These are phyloP conservation scores for Chrysotoxum bicinctum DNA, from an alignment of 2,888 invertebrate species.

Conservation along the genomic window DNA sequence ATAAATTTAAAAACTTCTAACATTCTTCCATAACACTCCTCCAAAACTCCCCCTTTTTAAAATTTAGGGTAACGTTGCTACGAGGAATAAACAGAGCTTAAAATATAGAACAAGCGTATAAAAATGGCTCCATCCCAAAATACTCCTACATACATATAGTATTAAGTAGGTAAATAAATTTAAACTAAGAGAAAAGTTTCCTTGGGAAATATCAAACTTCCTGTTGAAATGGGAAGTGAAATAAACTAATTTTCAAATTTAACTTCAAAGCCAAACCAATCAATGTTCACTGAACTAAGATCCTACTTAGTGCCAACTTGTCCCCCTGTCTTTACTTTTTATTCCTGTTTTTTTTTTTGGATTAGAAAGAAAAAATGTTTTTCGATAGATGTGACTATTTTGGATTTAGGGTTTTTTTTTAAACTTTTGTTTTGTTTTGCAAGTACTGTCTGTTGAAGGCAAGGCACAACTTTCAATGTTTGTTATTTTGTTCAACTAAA, in stretches of 20 bases:
- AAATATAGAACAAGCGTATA: neutral
- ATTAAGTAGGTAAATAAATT: neutral
- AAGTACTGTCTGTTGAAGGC: neutral
- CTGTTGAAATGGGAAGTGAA: slow-evolving; percentile 2
- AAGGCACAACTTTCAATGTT: slow-evolving; percentile 9
- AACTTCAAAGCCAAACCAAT: slow-evolving; percentile 36
- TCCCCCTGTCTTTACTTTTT: neutral
- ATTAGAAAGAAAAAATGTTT: neutral
- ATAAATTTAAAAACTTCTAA: too few species aligned
- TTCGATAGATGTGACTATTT: neutral
- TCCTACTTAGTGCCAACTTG: slow-evolving; percentile 29
- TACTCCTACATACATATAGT: too few species aligned
- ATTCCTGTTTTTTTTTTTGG: neutral
- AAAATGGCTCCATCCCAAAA: neutral
- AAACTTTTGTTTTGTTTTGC: neutral
- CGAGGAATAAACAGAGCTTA: neutral
- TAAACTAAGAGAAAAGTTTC: neutral
- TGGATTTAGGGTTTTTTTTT: slow-evolving; percentile 7
- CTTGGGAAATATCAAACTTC: neutral
- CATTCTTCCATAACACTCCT: too few species aligned
- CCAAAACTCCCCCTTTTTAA: too few species aligned
- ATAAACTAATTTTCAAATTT: slow-evolving; percentile 40
- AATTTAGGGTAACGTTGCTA: neutral
- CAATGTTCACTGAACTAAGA: slow-evolving; percentile 26
- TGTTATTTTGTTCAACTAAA: slow-evolving; percentile 8